Base-by-base conservation (phyloP, 2,797 vertebrate genomes). In the Thunnus albacares region DNA sequence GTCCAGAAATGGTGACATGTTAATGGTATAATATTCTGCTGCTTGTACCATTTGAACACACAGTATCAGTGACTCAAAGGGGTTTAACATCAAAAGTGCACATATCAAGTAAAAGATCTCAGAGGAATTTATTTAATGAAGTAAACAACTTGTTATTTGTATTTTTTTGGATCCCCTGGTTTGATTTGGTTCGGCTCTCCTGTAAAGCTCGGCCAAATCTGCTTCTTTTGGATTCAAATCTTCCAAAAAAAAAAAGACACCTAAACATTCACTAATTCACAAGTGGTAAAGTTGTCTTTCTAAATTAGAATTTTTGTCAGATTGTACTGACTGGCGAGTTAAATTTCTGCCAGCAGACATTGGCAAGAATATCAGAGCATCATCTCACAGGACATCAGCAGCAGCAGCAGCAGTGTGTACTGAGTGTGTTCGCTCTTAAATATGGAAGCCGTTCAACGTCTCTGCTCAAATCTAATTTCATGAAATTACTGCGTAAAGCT, bases 301-400 rank as follows among this genome's bases (percentile, higher is more conserved):
- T 57, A 26, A 76, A 59, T 45, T 68, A 12, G 59, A 61, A 3
- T 30, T 38, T 65, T 52, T 62, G 28, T 56, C 49, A 47, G 43
- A 73, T 43, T 79, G 68, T 56, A 22, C 58, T 61, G 58, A 51
- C 66, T 41, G 71, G 38, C 33, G 49, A 66, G 45, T 67, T 20
- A 18, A 10, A 3, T 55, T n/a, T 59, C 33, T 86, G 81, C 81
- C 83, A 88, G 66, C 52, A 77, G 72, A 79, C 61, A 0, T 57
- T 85, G 83, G 83, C 78, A 85, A 49, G 30, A 45, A 17, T 67
- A 59, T 43, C 61, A 58, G 38, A 51, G 72, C 7, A 45, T 55
- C 75, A 82, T 82, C 72, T 75, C 74, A 30, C 55, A 86, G 73
- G 80, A 80, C 47, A 49, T 26, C 57, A 2, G 61, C 77, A 65